Base-by-base conservation (phyloP, 1,140 invertebrate species). In the Lethrus apterus region DNA sequence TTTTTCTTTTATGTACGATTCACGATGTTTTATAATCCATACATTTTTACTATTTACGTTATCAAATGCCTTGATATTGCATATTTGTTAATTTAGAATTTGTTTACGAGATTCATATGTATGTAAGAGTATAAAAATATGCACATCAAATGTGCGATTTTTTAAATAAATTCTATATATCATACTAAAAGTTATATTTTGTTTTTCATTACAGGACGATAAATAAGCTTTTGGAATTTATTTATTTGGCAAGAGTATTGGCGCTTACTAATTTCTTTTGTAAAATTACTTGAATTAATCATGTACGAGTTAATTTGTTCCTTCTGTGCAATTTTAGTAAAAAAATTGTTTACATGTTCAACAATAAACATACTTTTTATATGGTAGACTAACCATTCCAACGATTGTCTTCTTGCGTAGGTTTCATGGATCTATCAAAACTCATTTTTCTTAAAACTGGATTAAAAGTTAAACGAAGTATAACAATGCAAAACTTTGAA, bases 81-180 rank as follows among this genome's bases (percentile, higher is more conserved):
- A 38, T 18, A 38, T 38, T 38, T 38, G 18, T 38, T 38, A 23
- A 10, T 40, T 40, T 18, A 15, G 3, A 11, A 26, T 42, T 38
- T 38, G 10, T 42, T 42, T 15, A 42, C 2, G 14, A 29, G 14
- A 46, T 29, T 36, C 20, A 29, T 50, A 46, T 52, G 45, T 44
- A 53, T 53, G 51, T 53, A 49, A 48, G 46, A 36, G 21, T 42
- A 42, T 19, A 42, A 26, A 29, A 42, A 42, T 42, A 42, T 40
- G 35, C 35, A 40, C 45, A 46, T 26, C 20, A 46, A 31, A 38
- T 46, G 45, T 46, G 45, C 45, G 23, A 38, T 46, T 46, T 46
- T 46, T 46, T 38, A 46, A 46, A 46, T 46, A 46, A 46, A 46
- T 46, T 30, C 45, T 46, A 35, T 38, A 46, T 46, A 46, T 36